Evolutionary conservation across 2,888 invertebrate genomes (phyloP).

Genomic region (Urechis unicinctus): DNA sequence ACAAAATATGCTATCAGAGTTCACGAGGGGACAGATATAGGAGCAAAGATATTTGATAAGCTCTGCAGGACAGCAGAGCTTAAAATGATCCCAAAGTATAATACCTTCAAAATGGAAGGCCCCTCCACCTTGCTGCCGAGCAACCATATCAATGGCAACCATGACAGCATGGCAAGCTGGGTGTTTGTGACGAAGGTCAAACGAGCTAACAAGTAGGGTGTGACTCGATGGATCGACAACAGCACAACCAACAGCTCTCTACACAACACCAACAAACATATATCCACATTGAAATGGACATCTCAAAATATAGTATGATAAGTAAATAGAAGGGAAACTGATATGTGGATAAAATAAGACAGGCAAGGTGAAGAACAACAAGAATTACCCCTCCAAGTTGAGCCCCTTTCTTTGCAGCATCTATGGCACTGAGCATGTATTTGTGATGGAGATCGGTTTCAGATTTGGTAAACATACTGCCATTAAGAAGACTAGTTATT

Average conservation of each 20-base stretch:
- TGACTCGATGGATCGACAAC: conserved; percentile 68
- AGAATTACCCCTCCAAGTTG: conserved; percentile 1
- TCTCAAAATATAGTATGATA: too few species aligned
- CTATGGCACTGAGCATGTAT: conserved; percentile 28
- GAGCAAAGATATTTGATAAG: too few species aligned
- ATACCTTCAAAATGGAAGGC: conserved; percentile 4
- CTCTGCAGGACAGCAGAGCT: too few species aligned
- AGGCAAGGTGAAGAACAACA: not conserved
- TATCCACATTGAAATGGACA: too few species aligned
- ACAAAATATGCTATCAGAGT: too few species aligned
- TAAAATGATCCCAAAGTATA: not conserved
- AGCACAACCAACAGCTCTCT: conserved; percentile 9
- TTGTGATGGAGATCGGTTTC: conserved; percentile 19
- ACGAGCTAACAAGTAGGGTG: conserved; percentile 64
- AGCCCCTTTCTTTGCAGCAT: conserved; percentile 14
- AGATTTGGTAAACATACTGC: conserved; percentile 22
- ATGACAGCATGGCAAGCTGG: conserved; percentile 78
- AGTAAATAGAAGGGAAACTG: too few species aligned
- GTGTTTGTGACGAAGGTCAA: conserved; percentile 54
- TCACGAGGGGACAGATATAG: too few species aligned
- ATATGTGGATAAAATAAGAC: not conserved
- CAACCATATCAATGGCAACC: conserved; percentile 79
- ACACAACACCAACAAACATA: not conserved
- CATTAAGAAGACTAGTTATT: conserved; percentile 25
- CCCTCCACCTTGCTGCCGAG: conserved; percentile 68